Evolutionary conservation across 2,797 vertebrate genomes (phyloP).

Genomic region (Bucorvus abyssinicus): DNA sequence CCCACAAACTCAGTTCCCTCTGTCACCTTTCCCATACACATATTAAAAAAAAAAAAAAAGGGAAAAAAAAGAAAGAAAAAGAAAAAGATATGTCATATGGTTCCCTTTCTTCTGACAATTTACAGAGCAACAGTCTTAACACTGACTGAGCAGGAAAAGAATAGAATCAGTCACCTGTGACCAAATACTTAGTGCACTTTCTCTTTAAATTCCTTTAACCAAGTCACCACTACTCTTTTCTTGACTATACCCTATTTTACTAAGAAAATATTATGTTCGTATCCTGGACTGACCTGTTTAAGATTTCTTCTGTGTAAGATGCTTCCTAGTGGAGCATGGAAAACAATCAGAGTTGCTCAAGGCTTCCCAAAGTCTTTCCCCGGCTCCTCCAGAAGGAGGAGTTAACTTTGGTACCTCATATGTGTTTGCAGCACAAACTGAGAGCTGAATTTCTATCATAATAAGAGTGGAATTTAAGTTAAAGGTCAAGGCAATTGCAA

Average conservation of each 20-base stretch:
- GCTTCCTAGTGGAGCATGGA: not conserved
- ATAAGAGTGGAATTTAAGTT: not conserved
- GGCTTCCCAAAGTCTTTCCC: not conserved
- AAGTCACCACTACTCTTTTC: not conserved
- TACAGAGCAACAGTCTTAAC: not conserved
- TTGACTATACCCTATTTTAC: not conserved
- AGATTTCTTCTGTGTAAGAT: not conserved
- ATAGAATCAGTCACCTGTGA: not conserved
- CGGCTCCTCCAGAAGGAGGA: not conserved
- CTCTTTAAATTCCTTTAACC: not conserved
- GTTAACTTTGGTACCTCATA: not conserved
- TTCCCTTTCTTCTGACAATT: not conserved
- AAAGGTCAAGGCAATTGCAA: not conserved
- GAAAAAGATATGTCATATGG: not conserved
- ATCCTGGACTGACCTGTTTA: not conserved
- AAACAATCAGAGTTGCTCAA: not conserved
- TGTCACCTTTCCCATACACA: not conserved
- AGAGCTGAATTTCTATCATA: not conserved
- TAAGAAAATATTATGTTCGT: not conserved
- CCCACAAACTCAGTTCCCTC: not conserved
- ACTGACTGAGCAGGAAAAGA: not conserved
- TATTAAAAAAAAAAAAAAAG: not conserved
- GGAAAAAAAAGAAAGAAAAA: too few species aligned
- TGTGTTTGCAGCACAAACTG: not conserved
- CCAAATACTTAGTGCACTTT: not conserved